Evolutionary conservation across 2,888 invertebrate species (phyloP).

Genomic region (Ypsolopha scabrella): DNA sequence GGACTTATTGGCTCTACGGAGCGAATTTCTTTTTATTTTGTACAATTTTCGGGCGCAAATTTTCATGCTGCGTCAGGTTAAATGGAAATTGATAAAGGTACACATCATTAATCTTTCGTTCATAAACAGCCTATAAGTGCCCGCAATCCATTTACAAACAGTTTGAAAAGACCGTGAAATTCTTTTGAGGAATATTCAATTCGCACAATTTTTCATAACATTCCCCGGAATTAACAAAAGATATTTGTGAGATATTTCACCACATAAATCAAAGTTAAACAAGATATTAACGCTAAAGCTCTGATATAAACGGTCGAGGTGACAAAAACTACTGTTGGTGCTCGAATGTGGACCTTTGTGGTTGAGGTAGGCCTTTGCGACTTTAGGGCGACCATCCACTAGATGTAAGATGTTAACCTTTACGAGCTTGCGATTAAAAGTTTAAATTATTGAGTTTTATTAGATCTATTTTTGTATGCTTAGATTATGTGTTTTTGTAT

Average conservation of each 20-base stretch:
- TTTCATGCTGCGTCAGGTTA: too few species aligned
- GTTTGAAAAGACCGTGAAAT: constrained; percentile 46
- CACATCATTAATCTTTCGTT: constrained; percentile 45
- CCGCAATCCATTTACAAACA: constrained; percentile 45
- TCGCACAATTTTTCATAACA: constrained; percentile 37
- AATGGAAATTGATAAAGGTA: constrained; percentile 5
- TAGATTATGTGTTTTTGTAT: too few species aligned
- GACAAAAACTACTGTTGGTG: constrained; percentile 51
- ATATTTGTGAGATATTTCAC: constrained; percentile 21
- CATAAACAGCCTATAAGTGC: constrained; percentile 57
- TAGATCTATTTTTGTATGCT: too few species aligned
- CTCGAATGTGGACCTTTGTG: constrained; percentile 37
- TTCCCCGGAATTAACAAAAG: neutral
- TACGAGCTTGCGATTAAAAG: too few species aligned
- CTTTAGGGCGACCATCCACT: too few species aligned
- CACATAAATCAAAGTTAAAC: constrained; percentile 59
- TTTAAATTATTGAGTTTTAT: too few species aligned
- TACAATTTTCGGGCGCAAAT: too few species aligned
- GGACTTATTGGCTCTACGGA: constrained; percentile 14
- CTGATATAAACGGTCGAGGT: constrained; percentile 20
- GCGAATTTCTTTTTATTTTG: too few species aligned
- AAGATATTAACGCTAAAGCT: constrained; percentile 40
- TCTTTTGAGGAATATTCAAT: constrained; percentile 34
- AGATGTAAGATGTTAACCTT: too few species aligned
- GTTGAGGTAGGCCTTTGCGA: constrained; percentile 32